Evolutionary conservation across 2,888 invertebrate genomes (phyloP).

Genomic region (Ligdia adustata): DNA sequence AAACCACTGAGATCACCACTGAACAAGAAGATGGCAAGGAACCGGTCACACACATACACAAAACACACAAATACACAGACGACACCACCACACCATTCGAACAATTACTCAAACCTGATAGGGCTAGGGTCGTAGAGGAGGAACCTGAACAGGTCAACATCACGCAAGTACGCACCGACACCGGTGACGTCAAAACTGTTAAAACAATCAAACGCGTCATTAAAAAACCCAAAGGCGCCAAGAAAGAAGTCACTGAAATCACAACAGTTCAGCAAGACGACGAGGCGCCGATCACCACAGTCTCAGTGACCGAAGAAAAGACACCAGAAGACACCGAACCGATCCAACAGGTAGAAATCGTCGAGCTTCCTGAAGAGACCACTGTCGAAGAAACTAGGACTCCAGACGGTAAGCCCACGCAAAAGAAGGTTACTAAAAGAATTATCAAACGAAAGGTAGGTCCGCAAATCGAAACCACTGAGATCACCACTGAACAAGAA

Average conservation of each 20-base stretch:
- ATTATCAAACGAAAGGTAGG: slow-evolving; percentile 45
- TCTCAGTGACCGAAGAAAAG: slow-evolving; percentile 12
- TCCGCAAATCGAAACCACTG: slow-evolving; percentile 55
- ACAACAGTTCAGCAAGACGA: slow-evolving; percentile 46
- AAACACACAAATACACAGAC: slow-evolving; percentile 38
- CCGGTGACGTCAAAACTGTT: slow-evolving; percentile 16
- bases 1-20: slow-evolving; percentile 50
- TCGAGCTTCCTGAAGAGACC: slow-evolving; percentile 54
- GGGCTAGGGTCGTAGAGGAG: slow-evolving; percentile 29
- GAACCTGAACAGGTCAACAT: slow-evolving; percentile 48
- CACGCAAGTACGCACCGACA: slow-evolving; percentile 19
- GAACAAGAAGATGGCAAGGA: slow-evolving; percentile 38
- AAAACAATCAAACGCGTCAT: slow-evolving; percentile 26
- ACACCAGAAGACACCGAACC: slow-evolving; percentile 26
- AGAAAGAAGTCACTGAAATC: slow-evolving; percentile 54
- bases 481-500: slow-evolving; percentile 52
- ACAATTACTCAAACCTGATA: slow-evolving; percentile 11
- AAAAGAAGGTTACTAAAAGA: slow-evolving; percentile 37
- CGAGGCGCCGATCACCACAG: slow-evolving; percentile 29
- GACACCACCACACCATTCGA: slow-evolving; percentile 38
- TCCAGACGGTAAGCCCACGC: slow-evolving; percentile 47
- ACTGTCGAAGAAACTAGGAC: slow-evolving; percentile 45
- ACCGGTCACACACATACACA: slow-evolving; percentile 47
- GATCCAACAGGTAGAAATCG: slow-evolving; percentile 42
- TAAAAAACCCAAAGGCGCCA: slow-evolving; percentile 34